Evolutionary conservation across 1,140 invertebrate genomes (phyloP).

Genomic region (Drosophila guanche): DNA sequence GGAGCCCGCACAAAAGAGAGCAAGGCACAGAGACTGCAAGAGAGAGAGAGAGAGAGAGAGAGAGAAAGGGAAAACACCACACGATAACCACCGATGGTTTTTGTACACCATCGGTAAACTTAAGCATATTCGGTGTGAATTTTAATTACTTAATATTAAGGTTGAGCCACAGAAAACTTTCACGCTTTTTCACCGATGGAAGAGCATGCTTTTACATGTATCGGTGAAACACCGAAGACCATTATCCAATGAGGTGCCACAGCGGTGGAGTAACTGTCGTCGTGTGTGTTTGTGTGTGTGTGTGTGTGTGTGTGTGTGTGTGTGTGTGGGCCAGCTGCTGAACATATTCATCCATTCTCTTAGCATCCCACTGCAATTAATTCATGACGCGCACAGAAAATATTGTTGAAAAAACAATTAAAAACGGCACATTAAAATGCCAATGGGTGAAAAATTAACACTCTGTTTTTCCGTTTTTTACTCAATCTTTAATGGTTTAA

Average conservation of each 20-base stretch:
- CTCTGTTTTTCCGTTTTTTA: background rate
- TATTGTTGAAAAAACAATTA: constrained; percentile 79
- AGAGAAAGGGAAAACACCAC: background rate
- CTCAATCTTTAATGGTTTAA: background rate
- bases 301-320: no score
- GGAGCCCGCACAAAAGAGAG: background rate
- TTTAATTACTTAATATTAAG: no score
- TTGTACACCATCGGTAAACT: no score
- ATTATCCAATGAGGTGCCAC: no score
- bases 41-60: background rate
- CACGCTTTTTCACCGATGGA: no score
- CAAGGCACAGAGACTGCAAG: constrained; percentile 5
- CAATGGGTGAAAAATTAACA: constrained; percentile 49
- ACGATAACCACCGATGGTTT: background rate
- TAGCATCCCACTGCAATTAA: constrained; percentile 43
- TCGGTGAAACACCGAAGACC: no score
- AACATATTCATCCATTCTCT: no score
- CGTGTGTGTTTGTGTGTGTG: no score
- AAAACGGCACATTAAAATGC: constrained; percentile 67
- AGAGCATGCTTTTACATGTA: no score
- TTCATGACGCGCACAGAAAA: constrained; percentile 53
- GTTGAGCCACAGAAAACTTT: no score
- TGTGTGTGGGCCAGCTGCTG: no score
- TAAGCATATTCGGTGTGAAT: background rate
- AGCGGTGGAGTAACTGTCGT: no score